Evolutionary conservation across 2,113 vertebrate species (phyloP), one percentile per base, ranked within the genome.

Genomic region (human (Homo sapiens)): DNA sequence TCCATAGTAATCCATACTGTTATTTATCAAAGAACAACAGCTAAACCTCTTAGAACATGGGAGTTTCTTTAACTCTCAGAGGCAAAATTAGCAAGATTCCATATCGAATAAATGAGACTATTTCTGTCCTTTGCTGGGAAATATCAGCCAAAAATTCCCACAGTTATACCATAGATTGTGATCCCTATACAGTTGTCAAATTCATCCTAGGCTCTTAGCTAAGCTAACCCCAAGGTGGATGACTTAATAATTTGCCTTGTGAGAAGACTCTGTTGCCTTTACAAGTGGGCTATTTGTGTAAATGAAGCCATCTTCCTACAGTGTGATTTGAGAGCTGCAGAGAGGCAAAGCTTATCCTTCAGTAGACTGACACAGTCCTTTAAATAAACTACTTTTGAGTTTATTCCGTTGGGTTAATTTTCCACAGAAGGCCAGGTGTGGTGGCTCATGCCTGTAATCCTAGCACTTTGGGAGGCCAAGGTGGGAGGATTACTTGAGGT

Each of bases 11-110:
- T 70, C 45, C 6, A 30, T 64, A 64, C 61, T 64, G 61, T 64
- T 64, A 14, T 32, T 64, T 64, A 64, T 64, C 94, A 87, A 82
- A n/a, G 20, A 94, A 43, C 7, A 93, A 40, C 32, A 81, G 11
- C 81, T 55, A 92, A 72, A 66, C 25, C 7, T 66, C 12, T 72
- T 73, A 68, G 57, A 55, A 90, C 55, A 90, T 83, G 3, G 9
- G 59, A 89, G 16, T 95, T 82, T 90, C 73, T 96, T 95, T 90
- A 97, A 86, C 66, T 82, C 52, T 59, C 6, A 83, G 78, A 89
- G 72, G 14, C 59, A 93, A 64, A 78, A 48, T 89, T 84, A 73
- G 52, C 87, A 92, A 68, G 88, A 93, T 72, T 91, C 43, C 93
- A 0, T 89, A 57, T 64, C 16, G 88, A 85, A 64, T 78, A 84